phyloP scores from a whole-genome alignment of 2,888 invertebrate species.

The Periphyllus acericola region DNA sequence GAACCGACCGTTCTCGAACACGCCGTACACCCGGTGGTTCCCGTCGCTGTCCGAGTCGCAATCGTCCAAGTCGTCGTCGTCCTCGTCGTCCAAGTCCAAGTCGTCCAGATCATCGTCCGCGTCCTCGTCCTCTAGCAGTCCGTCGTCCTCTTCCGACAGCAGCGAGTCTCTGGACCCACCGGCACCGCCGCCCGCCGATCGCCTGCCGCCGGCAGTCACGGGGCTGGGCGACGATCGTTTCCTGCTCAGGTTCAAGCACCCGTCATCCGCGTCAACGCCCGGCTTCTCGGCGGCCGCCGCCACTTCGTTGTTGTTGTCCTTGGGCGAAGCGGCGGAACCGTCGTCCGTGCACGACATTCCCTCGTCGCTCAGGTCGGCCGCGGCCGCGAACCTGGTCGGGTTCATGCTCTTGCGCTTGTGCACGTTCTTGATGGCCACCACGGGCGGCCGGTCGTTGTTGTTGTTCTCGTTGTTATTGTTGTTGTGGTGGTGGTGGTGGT shows the following conservation, averaged over 20 bases:
- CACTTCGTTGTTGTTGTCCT: conserved; percentile 31
- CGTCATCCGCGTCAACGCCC: conserved; percentile 49
- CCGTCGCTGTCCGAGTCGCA: conserved; percentile 70
- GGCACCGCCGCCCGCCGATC: neutral
- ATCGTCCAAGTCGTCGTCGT: conserved; percentile 66
- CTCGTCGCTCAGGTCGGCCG: conserved; percentile 61
- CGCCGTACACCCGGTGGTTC: conserved; percentile 77
- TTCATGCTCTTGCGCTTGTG: conserved; percentile 90
- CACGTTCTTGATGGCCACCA: conserved; percentile 74
- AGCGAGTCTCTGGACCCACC: conserved; percentile 44
- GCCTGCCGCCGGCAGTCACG: neutral
- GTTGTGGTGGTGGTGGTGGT: conserved; percentile 64
- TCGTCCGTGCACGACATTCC: conserved; percentile 60
- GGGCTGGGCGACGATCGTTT: conserved; percentile 32
- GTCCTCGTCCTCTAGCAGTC: conserved; percentile 14
- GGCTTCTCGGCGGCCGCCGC: neutral
- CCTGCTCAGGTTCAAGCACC: conserved; percentile 60
- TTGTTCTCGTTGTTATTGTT: conserved; percentile 69
- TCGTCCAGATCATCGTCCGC: conserved; percentile 65
- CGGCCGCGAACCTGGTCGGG: conserved; percentile 73
- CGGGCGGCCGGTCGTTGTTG: conserved; percentile 70
- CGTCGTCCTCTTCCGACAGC: conserved; percentile 40
- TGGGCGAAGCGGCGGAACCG: conserved; percentile 58
- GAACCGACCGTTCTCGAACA: conserved; percentile 76
- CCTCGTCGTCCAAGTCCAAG: conserved; percentile 67